These are phyloP conservation scores for Clarias pachynema DNA, from an alignment of 2,797 vertebrate genomes.

Conservation along the genomic window DNA sequence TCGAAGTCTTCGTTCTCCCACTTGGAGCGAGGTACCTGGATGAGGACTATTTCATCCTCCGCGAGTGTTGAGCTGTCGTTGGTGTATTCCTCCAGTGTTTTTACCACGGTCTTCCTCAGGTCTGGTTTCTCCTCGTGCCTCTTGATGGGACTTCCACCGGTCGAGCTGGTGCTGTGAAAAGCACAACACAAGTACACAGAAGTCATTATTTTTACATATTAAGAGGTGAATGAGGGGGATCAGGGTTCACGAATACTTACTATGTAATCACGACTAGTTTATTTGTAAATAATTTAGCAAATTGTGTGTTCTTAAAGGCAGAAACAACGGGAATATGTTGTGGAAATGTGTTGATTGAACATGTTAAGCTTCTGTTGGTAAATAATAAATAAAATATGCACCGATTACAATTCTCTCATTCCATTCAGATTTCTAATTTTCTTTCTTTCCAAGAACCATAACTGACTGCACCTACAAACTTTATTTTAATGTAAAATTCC, in stretches of 20 bases:
- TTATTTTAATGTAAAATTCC: no score
- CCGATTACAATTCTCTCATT: no score
- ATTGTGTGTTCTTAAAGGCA: background rate
- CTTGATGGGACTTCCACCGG: slow-evolving; percentile 81
- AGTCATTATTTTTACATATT: background rate
- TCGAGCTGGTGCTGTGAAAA: slow-evolving; percentile 77
- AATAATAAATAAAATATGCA: background rate
- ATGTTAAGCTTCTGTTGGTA: background rate
- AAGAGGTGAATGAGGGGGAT: background rate
- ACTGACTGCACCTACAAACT: no score
- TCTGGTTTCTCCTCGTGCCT: slow-evolving; percentile 79
- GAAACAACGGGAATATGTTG: background rate
- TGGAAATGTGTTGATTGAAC: background rate
- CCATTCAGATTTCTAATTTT: no score
- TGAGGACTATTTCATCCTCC: slow-evolving; percentile 82
- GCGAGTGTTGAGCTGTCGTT: slow-evolving; percentile 79
- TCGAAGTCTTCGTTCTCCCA: slow-evolving; percentile 87
- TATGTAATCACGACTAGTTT: background rate
- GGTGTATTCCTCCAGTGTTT: slow-evolving; percentile 83
- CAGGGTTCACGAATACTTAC: background rate
- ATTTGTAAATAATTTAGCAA: background rate
- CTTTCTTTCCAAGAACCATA: no score
- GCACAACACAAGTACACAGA: background rate
- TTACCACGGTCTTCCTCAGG: slow-evolving; percentile 78
- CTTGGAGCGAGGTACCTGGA: slow-evolving; percentile 82